These are phyloP conservation scores for Chrysogorgia sp. DNA, from an alignment of 92 coral and sea anemone genomes.

Conservation along the genomic window DNA sequence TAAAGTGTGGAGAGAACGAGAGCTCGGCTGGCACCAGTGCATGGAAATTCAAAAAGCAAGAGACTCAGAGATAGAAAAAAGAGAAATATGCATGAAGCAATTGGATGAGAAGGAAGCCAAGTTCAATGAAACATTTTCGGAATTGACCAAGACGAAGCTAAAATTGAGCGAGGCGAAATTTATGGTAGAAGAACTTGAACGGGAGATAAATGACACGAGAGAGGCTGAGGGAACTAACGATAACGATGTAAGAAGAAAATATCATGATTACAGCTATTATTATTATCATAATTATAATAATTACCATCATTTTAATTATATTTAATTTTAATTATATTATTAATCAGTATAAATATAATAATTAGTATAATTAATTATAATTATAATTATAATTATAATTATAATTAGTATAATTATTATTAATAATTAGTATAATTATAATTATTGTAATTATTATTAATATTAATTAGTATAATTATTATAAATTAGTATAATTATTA, in stretches of 20 bases:
- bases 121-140: not conserved
- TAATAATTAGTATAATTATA: too few species aligned
- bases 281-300: too few species aligned
- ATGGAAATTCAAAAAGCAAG: not conserved
- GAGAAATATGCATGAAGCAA: not conserved
- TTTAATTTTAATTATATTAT: too few species aligned
- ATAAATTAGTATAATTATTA: too few species aligned
- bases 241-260: not conserved
- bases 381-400: too few species aligned
- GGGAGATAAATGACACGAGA: not conserved
- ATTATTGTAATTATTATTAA: too few species aligned
- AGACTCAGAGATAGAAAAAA: not conserved
- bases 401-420: too few species aligned
- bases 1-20: not conserved
- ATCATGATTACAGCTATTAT: too few species aligned
- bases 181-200: not conserved
- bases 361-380: too few species aligned
- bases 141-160: not conserved
- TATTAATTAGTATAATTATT: too few species aligned
- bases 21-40: not conserved
- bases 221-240: not conserved
- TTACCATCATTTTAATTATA: too few species aligned
- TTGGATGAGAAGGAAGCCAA: not conserved
- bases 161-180: constrained; percentile 1
- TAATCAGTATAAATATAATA: too few species aligned